These are phyloP conservation scores for Diplosoma virens DNA, from an alignment of 23 tunicate genomes.

Conservation along the genomic window DNA sequence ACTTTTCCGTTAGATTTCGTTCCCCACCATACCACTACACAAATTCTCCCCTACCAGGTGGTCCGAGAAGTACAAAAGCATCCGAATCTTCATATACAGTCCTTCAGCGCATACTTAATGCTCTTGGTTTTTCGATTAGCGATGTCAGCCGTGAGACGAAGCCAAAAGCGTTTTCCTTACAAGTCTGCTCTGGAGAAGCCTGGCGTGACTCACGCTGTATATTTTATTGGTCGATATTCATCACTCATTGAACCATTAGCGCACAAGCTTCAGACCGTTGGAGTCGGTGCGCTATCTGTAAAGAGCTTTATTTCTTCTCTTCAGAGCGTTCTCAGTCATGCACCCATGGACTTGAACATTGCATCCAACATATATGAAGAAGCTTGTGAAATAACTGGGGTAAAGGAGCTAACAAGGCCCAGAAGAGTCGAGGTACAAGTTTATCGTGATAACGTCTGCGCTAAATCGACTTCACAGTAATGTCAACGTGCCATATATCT, in stretches of 20 bases:
- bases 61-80: slow-evolving; percentile 33
- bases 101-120: slow-evolving; percentile 1
- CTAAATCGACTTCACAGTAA: too few species aligned
- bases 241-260: neutral
- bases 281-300: slow-evolving; percentile 1
- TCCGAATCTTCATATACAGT: neutral
- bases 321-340: slow-evolving; percentile 1
- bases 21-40: too few species aligned
- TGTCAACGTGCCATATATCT: too few species aligned
- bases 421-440: neutral
- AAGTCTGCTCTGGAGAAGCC: neutral
- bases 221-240: slow-evolving; percentile 8
- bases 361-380: neutral
- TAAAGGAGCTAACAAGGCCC: neutral
- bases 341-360: neutral
- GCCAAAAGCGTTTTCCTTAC: neutral
- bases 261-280: slow-evolving; percentile 15
- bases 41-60: slow-evolving; percentile 14
- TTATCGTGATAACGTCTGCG: neutral
- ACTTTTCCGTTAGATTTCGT: slow-evolving; percentile 38
- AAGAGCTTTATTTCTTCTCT: neutral
- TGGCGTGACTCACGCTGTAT: slow-evolving; percentile 13
- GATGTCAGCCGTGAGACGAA: slow-evolving; percentile 27
- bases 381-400: neutral
- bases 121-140: slow-evolving; percentile 28